Percentiles rank a stretch among this genome's conserved stretches.
These are phyloP conservation scores for Pitta sordida DNA, from an alignment of 2,113 vertebrate genomes.

Conservation along the genomic window DNA sequence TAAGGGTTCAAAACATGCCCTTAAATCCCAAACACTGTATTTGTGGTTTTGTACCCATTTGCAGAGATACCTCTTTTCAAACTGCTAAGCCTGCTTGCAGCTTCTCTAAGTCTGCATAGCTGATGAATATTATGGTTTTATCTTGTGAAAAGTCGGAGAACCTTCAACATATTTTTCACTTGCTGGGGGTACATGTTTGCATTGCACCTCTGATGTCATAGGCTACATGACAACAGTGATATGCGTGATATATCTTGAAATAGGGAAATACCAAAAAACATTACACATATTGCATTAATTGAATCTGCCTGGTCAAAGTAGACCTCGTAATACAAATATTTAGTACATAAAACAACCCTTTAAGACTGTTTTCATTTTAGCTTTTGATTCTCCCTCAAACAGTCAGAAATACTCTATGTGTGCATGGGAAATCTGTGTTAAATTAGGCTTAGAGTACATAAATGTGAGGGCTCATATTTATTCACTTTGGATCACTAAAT, in stretches of 20 bases:
- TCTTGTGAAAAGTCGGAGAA: not conserved
- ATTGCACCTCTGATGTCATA: not conserved
- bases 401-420: not conserved
- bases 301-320: not conserved
- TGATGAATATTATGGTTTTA: not conserved
- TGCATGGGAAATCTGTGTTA: not conserved
- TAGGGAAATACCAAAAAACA: not conserved
- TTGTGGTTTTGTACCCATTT: not conserved
- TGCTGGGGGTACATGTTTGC: not conserved
- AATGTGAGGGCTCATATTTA: not conserved
- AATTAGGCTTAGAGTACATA: not conserved
- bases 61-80: not conserved
- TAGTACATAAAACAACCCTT: not conserved
- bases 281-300: not conserved
- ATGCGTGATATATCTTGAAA: not conserved
- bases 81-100: not conserved
- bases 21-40: not conserved
- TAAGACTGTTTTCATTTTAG: not conserved
- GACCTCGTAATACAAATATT: not conserved
- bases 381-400: not conserved
- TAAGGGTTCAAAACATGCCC: not conserved
- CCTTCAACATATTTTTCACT: not conserved
- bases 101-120: not conserved
- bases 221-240: not conserved
- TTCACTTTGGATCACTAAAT: not conserved